phyloP scores from a whole-genome alignment of 2,113 vertebrate species.

The Hyperoodon ampullatus region DNA sequence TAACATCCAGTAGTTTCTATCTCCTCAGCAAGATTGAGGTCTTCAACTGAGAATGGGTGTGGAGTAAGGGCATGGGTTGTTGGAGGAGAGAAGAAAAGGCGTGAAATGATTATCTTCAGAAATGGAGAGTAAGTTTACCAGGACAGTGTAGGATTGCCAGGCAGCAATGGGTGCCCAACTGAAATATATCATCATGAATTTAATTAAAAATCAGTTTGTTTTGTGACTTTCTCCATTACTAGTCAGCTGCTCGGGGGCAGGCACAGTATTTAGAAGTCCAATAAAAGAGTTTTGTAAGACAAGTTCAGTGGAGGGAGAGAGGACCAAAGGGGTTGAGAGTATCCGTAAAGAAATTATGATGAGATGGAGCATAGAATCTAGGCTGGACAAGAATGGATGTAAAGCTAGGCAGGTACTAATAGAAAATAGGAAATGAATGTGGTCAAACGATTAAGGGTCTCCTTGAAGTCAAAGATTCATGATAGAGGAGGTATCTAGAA shows the following conservation, averaged over 20 bases:
- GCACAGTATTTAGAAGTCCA: background rate
- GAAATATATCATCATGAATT: background rate
- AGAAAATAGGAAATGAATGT: background rate
- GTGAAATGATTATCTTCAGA: background rate
- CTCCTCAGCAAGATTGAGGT: background rate
- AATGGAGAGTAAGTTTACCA: background rate
- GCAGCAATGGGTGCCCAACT: background rate
- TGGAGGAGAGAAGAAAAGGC: background rate
- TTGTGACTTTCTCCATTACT: background rate
- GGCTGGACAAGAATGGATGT: background rate
- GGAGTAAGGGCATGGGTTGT: background rate
- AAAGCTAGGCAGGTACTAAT: background rate
- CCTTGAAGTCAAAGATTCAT: background rate
- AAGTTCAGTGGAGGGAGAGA: background rate
- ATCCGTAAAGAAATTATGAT: background rate
- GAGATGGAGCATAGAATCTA: background rate
- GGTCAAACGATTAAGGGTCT: background rate
- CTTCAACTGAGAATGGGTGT: background rate
- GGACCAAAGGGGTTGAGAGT: background rate
- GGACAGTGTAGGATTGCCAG: background rate
- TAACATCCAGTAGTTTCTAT: background rate
- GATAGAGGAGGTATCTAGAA: background rate
- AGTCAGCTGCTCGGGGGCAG: background rate
- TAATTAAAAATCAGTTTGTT: background rate
- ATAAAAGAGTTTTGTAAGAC: background rate